phyloP scores from a whole-genome alignment of 2,797 vertebrate species.

The Notolabrus celidotus region DNA sequence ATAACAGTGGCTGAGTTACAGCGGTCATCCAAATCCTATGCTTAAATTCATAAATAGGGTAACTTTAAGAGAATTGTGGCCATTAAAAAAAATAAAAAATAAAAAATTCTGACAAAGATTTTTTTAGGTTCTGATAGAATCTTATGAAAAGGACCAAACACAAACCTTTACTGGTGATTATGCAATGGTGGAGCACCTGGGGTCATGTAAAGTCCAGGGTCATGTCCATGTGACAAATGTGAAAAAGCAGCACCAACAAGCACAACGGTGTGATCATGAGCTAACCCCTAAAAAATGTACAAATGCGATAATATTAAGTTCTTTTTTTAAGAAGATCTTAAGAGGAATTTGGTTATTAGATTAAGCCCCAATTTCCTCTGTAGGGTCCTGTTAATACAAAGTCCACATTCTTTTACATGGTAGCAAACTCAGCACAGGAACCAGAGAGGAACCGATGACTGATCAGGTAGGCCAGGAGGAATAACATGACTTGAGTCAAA shows the following conservation, averaged over 20 bases:
- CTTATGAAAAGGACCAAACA: neutral
- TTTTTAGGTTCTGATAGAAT: no score
- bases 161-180: neutral
- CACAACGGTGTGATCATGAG: conserved; percentile 3
- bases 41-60: no score
- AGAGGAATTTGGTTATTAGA: conserved; percentile 29
- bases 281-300: conserved; percentile 41
- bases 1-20: no score
- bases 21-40: no score
- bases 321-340: conserved; percentile 37
- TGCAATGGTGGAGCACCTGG: neutral
- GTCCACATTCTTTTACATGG: conserved; percentile 28
- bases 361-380: neutral
- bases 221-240: conserved; percentile 14
- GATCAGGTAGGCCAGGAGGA: neutral
- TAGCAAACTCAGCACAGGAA: neutral
- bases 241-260: conserved; percentile 9
- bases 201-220: neutral
- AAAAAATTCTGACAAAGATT: no score
- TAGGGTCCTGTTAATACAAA: conserved; percentile 32
- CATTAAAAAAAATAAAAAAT: no score
- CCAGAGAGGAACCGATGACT: conserved; percentile 11
- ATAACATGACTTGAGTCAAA: conserved; percentile 24
- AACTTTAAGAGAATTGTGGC: no score
- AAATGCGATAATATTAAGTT: conserved; percentile 21